Base-by-base conservation (phyloP, 37 sponge, comb jelly and placozoan species). In the Oscarella lobularis region DNA sequence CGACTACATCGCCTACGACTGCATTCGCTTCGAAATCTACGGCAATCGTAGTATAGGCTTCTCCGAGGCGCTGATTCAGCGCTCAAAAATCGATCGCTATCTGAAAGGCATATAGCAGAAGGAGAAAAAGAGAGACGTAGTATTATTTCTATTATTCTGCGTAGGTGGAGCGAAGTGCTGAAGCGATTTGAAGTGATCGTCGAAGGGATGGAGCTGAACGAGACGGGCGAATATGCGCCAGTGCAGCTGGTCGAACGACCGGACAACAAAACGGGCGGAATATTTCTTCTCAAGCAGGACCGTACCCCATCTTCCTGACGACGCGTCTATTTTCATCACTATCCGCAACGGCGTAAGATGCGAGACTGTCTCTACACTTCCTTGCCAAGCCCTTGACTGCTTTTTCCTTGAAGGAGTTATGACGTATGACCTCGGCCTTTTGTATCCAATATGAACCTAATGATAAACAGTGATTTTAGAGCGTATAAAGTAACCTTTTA, bases 181-280 rank as follows among this genome's bases (percentile, higher is more conserved):
- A 66, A 78, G 39, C 78, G 83, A 0, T 38, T 89, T 38, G 87
- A 92, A 36, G 31, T 98, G 87, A 87, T 87, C 88, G 95, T 94
- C 54, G 95, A 94, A 80, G 87, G 93, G 72, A 79, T 90, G 85
- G 99, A 98, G 73, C 83, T 98, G 41, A 90, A 94, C 72, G 99
- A 94, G 33, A 85, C 85, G 67, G 99, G 99, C 1, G 84, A 93
- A 77, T 94, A 98, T 72, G 66, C 86, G 31, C 92, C 99, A 14
- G 99, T 98, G 6, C 88, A 91, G 41, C 75, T 90, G 33, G 84
- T 88, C 73, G 76, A 76, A 32, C 84, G 87, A 33, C 76, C 84
- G 9, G 95, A 98, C 36, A 80, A 82, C 65, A 73, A 37, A 40
- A 86, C 84, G n/a, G 99, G 99, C 34, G 99, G 99, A 1, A 70